phyloP scores from a whole-genome alignment of 1,140 invertebrate species.

The Micrasema minimum region DNA sequence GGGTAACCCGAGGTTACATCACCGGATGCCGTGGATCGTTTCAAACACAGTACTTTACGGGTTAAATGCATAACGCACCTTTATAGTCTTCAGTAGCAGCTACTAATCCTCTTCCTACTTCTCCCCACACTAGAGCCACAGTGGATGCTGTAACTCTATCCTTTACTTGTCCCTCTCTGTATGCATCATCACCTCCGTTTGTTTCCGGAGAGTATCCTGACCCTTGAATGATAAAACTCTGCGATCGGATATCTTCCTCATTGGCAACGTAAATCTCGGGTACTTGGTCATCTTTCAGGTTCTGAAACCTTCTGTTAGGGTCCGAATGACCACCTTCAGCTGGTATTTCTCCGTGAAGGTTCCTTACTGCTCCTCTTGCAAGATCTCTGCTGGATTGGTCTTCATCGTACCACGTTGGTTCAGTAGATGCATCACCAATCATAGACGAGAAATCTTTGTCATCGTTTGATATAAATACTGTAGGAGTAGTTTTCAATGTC shows the following conservation, averaged over 20 bases:
- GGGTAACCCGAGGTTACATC: too few relatives aligned
- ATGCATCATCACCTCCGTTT: slow-evolving; percentile 21
- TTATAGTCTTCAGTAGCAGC: slow-evolving; percentile 46
- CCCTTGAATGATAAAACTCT: slow-evolving; percentile 16
- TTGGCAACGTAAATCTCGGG: neutral
- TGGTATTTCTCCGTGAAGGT: slow-evolving; percentile 7
- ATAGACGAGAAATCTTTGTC: slow-evolving; percentile 10
- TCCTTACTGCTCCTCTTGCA: slow-evolving; percentile 8
- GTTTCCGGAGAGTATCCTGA: neutral
- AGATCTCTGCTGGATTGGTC: neutral
- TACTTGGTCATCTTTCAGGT: slow-evolving; percentile 1
- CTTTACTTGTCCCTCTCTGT: slow-evolving; percentile 10
- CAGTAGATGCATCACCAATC: neutral
- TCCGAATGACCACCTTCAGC: neutral
- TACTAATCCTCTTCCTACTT: slow-evolving; percentile 47
- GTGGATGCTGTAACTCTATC: neutral
- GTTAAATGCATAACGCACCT: too few relatives aligned
- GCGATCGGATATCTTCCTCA: slow-evolving; percentile 11
- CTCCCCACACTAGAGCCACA: slow-evolving; percentile 47
- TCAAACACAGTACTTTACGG: too few relatives aligned
- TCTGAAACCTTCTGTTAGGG: slow-evolving; percentile 5
- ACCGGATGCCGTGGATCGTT: too few relatives aligned
- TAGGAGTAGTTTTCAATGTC: neutral
- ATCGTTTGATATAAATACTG: neutral
- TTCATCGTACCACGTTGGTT: slow-evolving; percentile 11